phyloP scores from a whole-genome alignment of 1,140 invertebrate species.

The Drosophila leontia region DNA sequence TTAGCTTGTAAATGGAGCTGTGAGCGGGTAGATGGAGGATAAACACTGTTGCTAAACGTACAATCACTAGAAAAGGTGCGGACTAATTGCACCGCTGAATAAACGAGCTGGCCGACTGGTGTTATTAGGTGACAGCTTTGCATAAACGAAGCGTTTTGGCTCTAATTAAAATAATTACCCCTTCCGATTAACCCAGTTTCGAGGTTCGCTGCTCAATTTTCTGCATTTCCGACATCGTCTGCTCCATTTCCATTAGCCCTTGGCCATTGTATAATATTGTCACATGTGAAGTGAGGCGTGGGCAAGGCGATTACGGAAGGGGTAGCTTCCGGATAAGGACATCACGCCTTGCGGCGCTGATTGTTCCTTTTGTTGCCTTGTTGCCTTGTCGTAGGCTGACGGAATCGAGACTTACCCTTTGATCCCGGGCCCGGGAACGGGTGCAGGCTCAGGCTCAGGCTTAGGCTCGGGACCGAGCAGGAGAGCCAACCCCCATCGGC shows the following conservation, averaged over 20 bases:
- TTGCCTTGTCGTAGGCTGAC: slow-evolving; percentile 25
- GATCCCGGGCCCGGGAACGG: slow-evolving; percentile 42
- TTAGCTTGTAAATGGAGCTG: slow-evolving; percentile 64
- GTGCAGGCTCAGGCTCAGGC: neutral
- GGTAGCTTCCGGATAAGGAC: slow-evolving; percentile 42
- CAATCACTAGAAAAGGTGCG: slow-evolving; percentile 43
- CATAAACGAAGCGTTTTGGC: slow-evolving; percentile 64
- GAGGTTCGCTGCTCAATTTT: slow-evolving; percentile 72
- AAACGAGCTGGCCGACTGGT: slow-evolving; percentile 38
- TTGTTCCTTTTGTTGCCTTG: slow-evolving; percentile 78
- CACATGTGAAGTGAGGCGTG: slow-evolving; percentile 83
- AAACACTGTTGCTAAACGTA: slow-evolving; percentile 34
- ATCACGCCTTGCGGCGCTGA: slow-evolving; percentile 75
- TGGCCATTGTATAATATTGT: slow-evolving; percentile 76
- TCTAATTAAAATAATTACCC: slow-evolving; percentile 84
- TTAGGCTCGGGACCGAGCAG: slow-evolving; percentile 13
- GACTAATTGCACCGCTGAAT: slow-evolving; percentile 57
- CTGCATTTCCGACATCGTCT: slow-evolving; percentile 54
- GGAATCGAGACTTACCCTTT: slow-evolving; percentile 81
- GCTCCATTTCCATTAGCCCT: slow-evolving; percentile 65
- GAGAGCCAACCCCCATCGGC: slow-evolving; percentile 14
- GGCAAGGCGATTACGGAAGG: slow-evolving; percentile 73
- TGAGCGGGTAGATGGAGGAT: slow-evolving; percentile 17
- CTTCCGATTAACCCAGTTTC: slow-evolving; percentile 78
- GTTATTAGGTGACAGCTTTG: slow-evolving; percentile 71